phyloP scores from a whole-genome alignment of 2,888 invertebrate genomes.

The Seladonia tumulorum region DNA sequence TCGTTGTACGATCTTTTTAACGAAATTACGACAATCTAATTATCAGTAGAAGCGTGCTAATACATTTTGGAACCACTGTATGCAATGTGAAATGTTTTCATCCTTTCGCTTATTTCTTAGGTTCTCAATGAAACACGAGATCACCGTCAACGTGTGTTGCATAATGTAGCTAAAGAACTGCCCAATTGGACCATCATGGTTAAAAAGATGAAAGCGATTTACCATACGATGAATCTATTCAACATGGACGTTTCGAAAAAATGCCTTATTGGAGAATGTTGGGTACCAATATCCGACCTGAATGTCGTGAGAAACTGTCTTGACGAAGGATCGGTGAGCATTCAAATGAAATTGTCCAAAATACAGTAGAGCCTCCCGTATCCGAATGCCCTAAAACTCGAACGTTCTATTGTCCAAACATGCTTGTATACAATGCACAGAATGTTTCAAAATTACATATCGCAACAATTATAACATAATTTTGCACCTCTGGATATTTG shows the following conservation, averaged over 20 bases:
- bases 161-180: constrained; percentile 94
- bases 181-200: constrained; percentile 95
- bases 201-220: constrained; percentile 96
- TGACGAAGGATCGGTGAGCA: constrained; percentile 91
- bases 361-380: background rate
- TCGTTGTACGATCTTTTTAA: no score
- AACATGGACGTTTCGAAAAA: constrained; percentile 99
- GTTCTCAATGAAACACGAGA: constrained; percentile 95
- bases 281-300: constrained; percentile 91
- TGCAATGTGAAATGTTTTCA: no score
- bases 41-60: no score
- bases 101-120: constrained; percentile 82
- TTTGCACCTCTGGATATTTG: no score
- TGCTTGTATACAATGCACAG: no score
- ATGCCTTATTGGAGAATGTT: constrained; percentile 98
- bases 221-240: constrained; percentile 96
- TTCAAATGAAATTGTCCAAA: background rate
- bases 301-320: constrained; percentile 93
- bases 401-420: background rate
- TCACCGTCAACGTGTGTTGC: constrained; percentile 93
- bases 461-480: no score
- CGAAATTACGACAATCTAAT: no score
- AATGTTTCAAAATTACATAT: no score
- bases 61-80: background rate
- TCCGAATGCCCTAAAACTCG: no score